phyloP scores from a whole-genome alignment of 2,888 invertebrate genomes.

The Ommatoiulus sabulosus region DNA sequence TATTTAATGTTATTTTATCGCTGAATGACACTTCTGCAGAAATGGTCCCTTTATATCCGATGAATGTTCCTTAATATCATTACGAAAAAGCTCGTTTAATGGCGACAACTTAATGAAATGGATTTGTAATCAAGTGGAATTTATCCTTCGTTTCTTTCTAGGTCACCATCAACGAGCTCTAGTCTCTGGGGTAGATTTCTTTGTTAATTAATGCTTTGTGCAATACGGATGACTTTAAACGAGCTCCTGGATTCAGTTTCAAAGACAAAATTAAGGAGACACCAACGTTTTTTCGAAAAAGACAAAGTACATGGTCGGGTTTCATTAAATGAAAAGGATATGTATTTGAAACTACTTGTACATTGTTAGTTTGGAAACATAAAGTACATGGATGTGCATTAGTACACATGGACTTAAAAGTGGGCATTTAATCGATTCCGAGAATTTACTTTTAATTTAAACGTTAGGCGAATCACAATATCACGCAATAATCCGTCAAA shows the following conservation, averaged over 20 bases:
- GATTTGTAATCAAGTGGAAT: not conserved
- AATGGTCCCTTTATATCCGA: not conserved
- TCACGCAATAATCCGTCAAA: too few species aligned
- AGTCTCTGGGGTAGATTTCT: not conserved
- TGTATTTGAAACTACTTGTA: not conserved
- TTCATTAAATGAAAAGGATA: not conserved
- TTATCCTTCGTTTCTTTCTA: not conserved
- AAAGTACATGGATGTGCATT: not conserved
- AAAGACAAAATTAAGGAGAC: not conserved
- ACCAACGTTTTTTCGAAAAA: too few species aligned
- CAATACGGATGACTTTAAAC: constrained; percentile 10
- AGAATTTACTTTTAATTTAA: too few species aligned
- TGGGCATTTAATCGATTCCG: not conserved
- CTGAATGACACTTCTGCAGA: not conserved
- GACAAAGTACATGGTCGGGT: not conserved
- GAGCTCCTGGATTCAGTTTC: not conserved
- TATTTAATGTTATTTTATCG: not conserved
- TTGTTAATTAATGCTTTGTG: not conserved
- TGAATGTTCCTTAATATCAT: not conserved
- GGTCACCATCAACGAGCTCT: not conserved
- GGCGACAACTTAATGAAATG: not conserved
- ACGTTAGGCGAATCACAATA: too few species aligned
- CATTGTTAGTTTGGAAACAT: not conserved
- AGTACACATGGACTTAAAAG: not conserved
- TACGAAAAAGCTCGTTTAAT: not conserved